Evolutionary conservation across 2,888 invertebrate genomes (phyloP), one percentile per base, ranked within the genome.

Genomic region (Torymus texanus): DNA sequence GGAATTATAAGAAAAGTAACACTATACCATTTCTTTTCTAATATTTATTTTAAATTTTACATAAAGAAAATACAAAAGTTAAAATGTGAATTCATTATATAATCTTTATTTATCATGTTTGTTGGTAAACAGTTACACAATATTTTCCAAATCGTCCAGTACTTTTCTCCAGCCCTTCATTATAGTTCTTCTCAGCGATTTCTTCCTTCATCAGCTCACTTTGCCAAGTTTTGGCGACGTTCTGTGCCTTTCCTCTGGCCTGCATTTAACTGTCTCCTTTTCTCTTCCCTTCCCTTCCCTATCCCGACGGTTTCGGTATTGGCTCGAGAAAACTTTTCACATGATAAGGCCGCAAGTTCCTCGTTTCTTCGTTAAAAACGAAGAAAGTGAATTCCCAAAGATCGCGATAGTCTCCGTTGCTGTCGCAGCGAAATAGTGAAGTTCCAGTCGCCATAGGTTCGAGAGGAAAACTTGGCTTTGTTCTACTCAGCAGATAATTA

Each of bases 291-390:
- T 62, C 2, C 62, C 12, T 24, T n/a, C n/a, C n/a, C n/a, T n/a
- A 24, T 3, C 24, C 24, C 24, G 24, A 24, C 24, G 24, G 24
- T 24, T 24, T 41, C 13, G 21, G 83, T 84, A 84, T 84, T 83
- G 84, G 83, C 82, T 83, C 71, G 81, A 71, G 29, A 82, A 83
- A 85, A 85, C 83, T 85, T 85, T 85, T 82, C 79, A 76, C 82
- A 58, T 82, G 84, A 85, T 84, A 84, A 83, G 82, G 77, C 80
- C 66, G 83, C 84, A 82, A 83, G 84, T 81, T 81, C 80, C 5
- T 16, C 76, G 21, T 67, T 72, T 53, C 13, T 77, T 66, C 65
- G 50, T 75, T 58, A 55, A 58, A 63, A 70, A 76, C 21, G 14
- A 50, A 53, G 61, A 11, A 74, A 70, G 59, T 53, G 50, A 70